Evolutionary conservation across 2,113 vertebrate genomes (phyloP).

Genomic region (Brachyhypopomus occidentalis): DNA sequence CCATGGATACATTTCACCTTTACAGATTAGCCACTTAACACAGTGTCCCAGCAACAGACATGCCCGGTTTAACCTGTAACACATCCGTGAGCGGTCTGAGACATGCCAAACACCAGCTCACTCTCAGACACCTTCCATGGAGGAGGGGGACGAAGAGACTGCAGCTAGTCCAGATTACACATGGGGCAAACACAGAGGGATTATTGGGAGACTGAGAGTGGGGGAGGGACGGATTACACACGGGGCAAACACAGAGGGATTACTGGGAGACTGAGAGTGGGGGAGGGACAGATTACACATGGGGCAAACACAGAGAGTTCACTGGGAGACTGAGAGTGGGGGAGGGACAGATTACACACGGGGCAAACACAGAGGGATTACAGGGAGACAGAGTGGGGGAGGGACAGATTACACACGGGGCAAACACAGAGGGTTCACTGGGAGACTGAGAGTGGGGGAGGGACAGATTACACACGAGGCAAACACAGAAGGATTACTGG

Average conservation of each 20-base stretch:
- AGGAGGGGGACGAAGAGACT: neutral
- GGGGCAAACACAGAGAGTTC: too few species aligned
- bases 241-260: conserved; percentile 29
- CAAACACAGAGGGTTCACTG: conserved; percentile 33
- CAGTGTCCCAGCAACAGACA: conserved; percentile 45
- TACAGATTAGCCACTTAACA: conserved; percentile 17
- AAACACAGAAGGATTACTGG: too few species aligned
- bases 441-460: neutral
- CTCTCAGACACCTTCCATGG: conserved; percentile 15
- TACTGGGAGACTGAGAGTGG: conserved; percentile 15
- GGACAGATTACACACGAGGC: too few species aligned
- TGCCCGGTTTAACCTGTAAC: conserved; percentile 42
- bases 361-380: conserved; percentile 15
- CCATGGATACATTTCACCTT: conserved; percentile 18
- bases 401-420: conserved; percentile 30
- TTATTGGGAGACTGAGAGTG: conserved; percentile 18
- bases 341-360: conserved; percentile 12
- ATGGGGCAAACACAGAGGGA: conserved; percentile 25
- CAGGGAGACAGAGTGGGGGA: conserved; percentile 12
- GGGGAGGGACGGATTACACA: conserved; percentile 24
- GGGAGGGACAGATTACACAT: conserved; percentile 9
- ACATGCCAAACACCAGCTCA: neutral
- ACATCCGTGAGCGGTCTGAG: too few species aligned
- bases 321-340: conserved; percentile 12
- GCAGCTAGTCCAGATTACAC: conserved; percentile 31